Percentiles rank a stretch among this genome's conserved stretches.
Conservation (phyloP, 2,888 invertebrate genomes). For the Hemistola chrysoprasaria region DNA sequence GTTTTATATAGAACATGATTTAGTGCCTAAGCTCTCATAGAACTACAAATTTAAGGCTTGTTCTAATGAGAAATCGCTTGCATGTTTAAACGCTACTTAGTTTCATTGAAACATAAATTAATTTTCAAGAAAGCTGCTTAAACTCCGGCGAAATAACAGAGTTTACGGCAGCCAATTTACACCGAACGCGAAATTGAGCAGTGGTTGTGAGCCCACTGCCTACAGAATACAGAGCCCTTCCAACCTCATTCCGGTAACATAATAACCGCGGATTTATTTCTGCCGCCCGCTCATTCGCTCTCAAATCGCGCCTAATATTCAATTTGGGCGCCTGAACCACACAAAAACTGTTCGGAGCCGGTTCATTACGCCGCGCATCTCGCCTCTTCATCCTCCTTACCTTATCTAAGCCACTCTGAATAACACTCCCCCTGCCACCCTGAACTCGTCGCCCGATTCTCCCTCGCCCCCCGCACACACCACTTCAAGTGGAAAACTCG, state of each 20-base stretch:
- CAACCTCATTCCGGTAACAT: constrained; percentile 79
- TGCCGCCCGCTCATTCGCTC: constrained; percentile 76
- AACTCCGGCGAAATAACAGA: constrained; percentile 60
- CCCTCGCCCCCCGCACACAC: constrained; percentile 61
- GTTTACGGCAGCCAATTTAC: constrained; percentile 69
- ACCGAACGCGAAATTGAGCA: constrained; percentile 69
- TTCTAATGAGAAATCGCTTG: constrained; percentile 19
- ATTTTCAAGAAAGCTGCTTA: constrained; percentile 51
- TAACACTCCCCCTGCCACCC: constrained; percentile 59
- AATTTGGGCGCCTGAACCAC: constrained; percentile 78
- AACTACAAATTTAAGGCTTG: constrained; percentile 4
- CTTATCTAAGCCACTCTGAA: constrained; percentile 80
- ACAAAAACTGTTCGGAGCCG: constrained; percentile 79
- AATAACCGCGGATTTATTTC: constrained; percentile 80
- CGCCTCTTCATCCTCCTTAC: constrained; percentile 80
- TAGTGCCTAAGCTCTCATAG: too few relatives aligned
- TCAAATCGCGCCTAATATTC: constrained; percentile 81
- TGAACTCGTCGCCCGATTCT: constrained; percentile 36
- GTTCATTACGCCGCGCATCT: constrained; percentile 81
- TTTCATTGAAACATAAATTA: constrained; percentile 39
- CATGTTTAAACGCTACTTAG: constrained; percentile 27
- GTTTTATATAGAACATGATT: too few relatives aligned
- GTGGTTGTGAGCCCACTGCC: constrained; percentile 54
- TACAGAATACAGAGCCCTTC: constrained; percentile 66
- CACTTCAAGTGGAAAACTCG: constrained; percentile 80